phyloP scores from a whole-genome alignment of 2,113 vertebrate species.

The Pterocles burchelli region DNA sequence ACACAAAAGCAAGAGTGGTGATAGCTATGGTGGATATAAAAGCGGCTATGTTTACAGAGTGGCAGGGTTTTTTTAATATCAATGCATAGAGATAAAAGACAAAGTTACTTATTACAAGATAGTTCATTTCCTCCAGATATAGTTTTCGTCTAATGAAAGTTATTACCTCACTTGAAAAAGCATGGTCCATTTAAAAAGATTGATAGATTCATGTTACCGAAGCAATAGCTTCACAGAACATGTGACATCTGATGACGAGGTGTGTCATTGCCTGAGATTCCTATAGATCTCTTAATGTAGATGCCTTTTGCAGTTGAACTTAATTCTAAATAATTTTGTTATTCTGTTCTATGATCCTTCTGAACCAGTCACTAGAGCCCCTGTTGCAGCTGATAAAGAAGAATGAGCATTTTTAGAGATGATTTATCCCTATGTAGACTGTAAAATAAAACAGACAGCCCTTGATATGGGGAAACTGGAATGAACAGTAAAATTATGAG shows the following conservation, averaged over 20 bases:
- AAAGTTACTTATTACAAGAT: neutral
- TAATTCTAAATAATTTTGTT: too few species aligned
- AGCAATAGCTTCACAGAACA: neutral
- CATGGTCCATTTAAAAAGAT: neutral
- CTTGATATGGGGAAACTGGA: neutral
- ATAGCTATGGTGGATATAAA: neutral
- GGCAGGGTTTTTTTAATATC: fast-evolving
- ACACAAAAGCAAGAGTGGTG: neutral
- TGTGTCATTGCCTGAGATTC: neutral
- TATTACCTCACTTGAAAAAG: neutral
- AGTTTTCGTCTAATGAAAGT: neutral
- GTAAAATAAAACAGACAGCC: neutral
- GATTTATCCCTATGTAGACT: neutral
- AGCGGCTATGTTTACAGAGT: neutral
- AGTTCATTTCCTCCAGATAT: neutral
- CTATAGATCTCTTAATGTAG: neutral
- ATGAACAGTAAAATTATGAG: neutral
- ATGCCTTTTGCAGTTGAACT: too few species aligned
- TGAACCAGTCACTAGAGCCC: neutral
- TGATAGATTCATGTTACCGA: neutral
- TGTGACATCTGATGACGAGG: neutral
- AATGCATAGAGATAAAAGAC: neutral
- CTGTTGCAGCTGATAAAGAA: neutral
- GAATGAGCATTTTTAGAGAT: neutral
- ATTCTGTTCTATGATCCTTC: neutral